phyloP scores from a whole-genome alignment of 2,797 vertebrate species.

The Hozukius guyotensis region DNA sequence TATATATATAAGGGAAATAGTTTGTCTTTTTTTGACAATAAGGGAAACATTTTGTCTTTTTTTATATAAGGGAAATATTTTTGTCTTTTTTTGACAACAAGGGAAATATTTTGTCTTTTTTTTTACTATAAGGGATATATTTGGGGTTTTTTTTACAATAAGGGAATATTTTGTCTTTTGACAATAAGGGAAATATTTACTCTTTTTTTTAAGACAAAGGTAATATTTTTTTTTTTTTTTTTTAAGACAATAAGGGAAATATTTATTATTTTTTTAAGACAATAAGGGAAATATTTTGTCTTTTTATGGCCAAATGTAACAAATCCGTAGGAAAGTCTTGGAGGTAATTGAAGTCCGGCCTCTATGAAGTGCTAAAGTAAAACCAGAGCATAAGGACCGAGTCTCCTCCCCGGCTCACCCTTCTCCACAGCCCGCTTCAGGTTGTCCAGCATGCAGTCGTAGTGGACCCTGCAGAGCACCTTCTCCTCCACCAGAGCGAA shows the following conservation, averaged over 20 bases:
- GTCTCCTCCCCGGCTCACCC: constrained; percentile 77
- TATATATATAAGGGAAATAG: too few species aligned
- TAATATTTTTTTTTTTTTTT: too few species aligned
- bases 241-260: too few species aligned
- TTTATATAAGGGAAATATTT: not conserved
- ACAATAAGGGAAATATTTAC: too few species aligned
- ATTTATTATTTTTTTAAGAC: too few species aligned
- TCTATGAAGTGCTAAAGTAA: too few species aligned
- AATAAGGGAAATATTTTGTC: not conserved
- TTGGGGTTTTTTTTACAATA: too few species aligned
- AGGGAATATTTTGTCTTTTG: too few species aligned
- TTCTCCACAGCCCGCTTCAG: constrained; percentile 94
- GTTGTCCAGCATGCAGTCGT: constrained; percentile 96
- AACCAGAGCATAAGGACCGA: not conserved
- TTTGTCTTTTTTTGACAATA: too few species aligned
- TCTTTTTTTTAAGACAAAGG: too few species aligned
- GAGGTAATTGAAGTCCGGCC: too few species aligned
- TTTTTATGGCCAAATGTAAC: not conserved
- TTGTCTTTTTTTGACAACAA: not conserved
- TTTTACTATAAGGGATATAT: too few species aligned
- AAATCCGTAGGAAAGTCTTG: not conserved
- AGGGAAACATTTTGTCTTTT: not conserved
- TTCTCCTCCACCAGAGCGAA: constrained; percentile 95
- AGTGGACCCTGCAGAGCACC: constrained; percentile 94
- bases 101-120: not conserved